phyloP scores from a whole-genome alignment of 1,140 invertebrate species.

The Paraescarpia echinospica region DNA sequence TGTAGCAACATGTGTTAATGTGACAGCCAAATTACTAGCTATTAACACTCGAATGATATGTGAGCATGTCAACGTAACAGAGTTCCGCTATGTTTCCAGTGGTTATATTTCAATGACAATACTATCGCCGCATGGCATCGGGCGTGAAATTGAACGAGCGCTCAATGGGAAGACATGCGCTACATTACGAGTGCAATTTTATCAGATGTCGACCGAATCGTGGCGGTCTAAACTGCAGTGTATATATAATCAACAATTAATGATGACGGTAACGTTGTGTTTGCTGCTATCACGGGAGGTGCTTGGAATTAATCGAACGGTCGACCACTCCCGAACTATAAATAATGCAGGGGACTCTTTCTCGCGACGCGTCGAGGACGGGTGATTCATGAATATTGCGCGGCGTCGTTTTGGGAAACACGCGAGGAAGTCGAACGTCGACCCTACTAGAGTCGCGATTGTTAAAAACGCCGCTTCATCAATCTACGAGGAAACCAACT shows the following conservation, averaged over 20 bases:
- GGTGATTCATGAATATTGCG: neutral
- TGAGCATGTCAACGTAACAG: neutral
- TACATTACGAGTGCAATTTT: neutral
- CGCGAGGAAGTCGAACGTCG: neutral
- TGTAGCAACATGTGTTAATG: neutral
- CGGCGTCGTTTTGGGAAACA: neutral
- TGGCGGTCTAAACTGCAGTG: neutral
- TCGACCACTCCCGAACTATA: neutral
- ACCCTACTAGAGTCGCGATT: neutral
- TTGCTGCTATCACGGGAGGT: neutral
- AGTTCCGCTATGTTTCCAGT: neutral
- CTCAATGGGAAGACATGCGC: neutral
- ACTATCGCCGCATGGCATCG: neutral
- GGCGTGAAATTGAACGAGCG: neutral
- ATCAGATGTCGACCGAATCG: neutral
- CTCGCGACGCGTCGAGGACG: neutral
- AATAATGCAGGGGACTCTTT: too few species aligned
- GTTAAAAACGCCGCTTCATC: neutral
- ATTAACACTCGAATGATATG: neutral
- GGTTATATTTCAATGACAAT: slow-evolving; percentile 1
- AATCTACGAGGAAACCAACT: neutral
- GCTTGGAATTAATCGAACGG: neutral
- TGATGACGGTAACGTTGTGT: neutral
- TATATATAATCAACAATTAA: neutral
- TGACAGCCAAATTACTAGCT: neutral